Evolutionary conservation across 1,140 invertebrate species (phyloP).

Genomic region (Epicauta chinensis): DNA sequence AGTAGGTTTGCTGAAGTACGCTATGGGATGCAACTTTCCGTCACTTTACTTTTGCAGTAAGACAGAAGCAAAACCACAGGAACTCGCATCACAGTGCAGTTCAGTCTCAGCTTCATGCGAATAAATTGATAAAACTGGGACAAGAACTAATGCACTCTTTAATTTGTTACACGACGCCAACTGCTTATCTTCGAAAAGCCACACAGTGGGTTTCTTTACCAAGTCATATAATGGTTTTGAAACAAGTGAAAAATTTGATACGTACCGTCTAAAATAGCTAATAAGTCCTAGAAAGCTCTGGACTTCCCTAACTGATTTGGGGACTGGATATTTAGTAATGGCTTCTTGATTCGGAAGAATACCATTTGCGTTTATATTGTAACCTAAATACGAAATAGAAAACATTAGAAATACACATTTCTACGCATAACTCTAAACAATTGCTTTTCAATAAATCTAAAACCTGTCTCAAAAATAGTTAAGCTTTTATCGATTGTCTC

Average conservation of each 20-base stretch:
- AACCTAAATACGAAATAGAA: slow-evolving; percentile 22
- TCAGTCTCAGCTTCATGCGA: slow-evolving; percentile 13
- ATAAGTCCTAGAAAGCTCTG: slow-evolving; percentile 20
- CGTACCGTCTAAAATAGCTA: slow-evolving; percentile 20
- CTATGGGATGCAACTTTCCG: slow-evolving; percentile 33
- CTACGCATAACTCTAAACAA: slow-evolving; percentile 19
- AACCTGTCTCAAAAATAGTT: slow-evolving; percentile 13
- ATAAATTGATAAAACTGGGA: slow-evolving; percentile 13
- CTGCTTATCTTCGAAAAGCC: neutral
- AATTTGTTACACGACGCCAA: neutral
- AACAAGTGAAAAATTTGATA: slow-evolving; percentile 18
- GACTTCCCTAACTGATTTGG: slow-evolving; percentile 13
- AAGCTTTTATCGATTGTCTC: slow-evolving; percentile 12
- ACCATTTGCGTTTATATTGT: slow-evolving; percentile 16
- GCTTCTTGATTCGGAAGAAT: slow-evolving; percentile 9
- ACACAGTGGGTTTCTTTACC: slow-evolving; percentile 14
- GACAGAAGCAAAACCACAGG: slow-evolving; percentile 3
- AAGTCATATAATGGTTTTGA: slow-evolving; percentile 19
- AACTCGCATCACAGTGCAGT: slow-evolving; percentile 13
- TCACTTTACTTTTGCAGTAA: too few species aligned
- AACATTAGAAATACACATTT: slow-evolving; percentile 24
- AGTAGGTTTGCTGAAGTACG: slow-evolving; percentile 39
- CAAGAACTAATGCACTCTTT: neutral
- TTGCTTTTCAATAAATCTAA: slow-evolving; percentile 14
- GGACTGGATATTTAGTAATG: neutral